A percentile compares a stretch with the other conserved stretches of the same genome.
Conservation (phyloP, 1,140 invertebrate species). For the Eupeodes corollae region DNA sequence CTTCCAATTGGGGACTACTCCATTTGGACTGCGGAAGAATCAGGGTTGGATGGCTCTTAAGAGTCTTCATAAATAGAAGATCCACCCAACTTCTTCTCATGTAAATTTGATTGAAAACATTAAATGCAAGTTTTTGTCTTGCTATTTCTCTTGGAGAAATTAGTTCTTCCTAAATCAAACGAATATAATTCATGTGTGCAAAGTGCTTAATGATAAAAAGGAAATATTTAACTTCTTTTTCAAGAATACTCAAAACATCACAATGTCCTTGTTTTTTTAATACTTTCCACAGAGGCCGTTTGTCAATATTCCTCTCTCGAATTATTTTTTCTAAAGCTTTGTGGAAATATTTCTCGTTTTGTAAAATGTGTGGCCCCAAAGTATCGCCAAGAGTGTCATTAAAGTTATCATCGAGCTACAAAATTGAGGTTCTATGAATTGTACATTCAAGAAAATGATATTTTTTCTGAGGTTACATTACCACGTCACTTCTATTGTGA, state of each 20-base stretch:
- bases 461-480: slow-evolving; percentile 1
- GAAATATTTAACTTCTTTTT: slow-evolving; percentile 9
- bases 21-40: slow-evolving; percentile 2
- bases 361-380: slow-evolving; percentile 16
- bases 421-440: background rate
- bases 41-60: slow-evolving; percentile 15
- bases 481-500: slow-evolving; percentile 12
- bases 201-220: background rate
- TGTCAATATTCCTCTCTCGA: slow-evolving; percentile 1
- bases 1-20: slow-evolving; percentile 5
- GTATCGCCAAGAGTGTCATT: slow-evolving; percentile 15
- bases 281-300: slow-evolving; percentile 15
- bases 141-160: slow-evolving; percentile 22
- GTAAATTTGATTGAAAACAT: slow-evolving; percentile 26
- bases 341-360: slow-evolving; percentile 11
- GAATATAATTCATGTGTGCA: background rate
- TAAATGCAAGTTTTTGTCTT: slow-evolving; percentile 17
- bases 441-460: background rate
- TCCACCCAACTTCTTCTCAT: slow-evolving; percentile 22
- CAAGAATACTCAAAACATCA: slow-evolving; percentile 19
- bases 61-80: slow-evolving; percentile 19
- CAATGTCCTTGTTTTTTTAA: slow-evolving; percentile 15
- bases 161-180: slow-evolving; percentile 3
- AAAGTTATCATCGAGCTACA: slow-evolving; percentile 19
- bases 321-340: slow-evolving; percentile 11